Evolutionary conservation across 2,113 vertebrate species (phyloP).

Genomic region (Microcebus murinus): DNA sequence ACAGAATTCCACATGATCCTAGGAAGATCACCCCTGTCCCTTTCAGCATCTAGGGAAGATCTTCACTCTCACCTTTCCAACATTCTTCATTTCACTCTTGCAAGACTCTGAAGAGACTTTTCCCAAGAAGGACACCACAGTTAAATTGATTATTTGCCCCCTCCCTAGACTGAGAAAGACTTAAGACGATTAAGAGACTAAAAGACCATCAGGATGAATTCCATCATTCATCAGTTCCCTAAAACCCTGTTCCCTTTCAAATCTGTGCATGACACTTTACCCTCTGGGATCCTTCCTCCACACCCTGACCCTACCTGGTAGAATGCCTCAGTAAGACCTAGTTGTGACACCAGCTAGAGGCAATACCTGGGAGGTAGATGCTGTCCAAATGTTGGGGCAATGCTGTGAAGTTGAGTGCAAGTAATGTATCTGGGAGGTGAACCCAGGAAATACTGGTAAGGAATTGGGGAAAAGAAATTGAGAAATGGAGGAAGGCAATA

Average conservation of each 20-base stretch:
- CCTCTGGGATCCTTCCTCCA: not conserved
- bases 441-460: not conserved
- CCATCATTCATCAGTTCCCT: not conserved
- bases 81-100: not conserved
- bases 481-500: not conserved
- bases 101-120: not conserved
- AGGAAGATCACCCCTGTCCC: not conserved
- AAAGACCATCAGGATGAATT: not conserved
- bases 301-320: not conserved
- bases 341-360: not conserved
- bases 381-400: not conserved
- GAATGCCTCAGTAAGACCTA: not conserved
- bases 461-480: not conserved
- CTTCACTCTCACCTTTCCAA: not conserved
- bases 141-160: not conserved
- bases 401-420: not conserved
- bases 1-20: not conserved
- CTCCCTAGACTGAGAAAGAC: not conserved
- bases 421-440: not conserved
- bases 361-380: not conserved
- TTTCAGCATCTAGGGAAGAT: not conserved
- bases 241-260: not conserved
- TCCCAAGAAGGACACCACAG: not conserved
- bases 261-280: not conserved
- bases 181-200: not conserved